Evolutionary conservation across 37 sponge, comb jelly and placozoan genomes (phyloP).

Genomic region (Chondrosia reniformis): DNA sequence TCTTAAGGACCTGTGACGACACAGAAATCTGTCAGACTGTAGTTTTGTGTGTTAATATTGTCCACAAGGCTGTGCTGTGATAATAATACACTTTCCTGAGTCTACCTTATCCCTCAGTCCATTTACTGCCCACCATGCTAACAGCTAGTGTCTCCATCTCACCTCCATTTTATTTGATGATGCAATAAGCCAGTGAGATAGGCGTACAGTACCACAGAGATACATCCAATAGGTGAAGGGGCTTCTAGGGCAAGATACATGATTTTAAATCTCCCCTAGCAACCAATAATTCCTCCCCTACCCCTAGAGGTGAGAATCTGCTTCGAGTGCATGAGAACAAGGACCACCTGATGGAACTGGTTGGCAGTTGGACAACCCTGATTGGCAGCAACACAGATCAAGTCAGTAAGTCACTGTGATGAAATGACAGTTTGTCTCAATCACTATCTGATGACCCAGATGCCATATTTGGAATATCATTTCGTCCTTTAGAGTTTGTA

Average conservation of each 20-base stretch:
- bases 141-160: too few relatives aligned
- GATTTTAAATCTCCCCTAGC: too few relatives aligned
- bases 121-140: too few relatives aligned
- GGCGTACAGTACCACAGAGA: too few relatives aligned
- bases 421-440: neutral
- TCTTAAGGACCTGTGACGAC: neutral
- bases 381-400: slow-evolving; percentile 67
- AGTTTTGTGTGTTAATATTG: neutral
- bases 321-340: slow-evolving; percentile 21
- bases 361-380: slow-evolving; percentile 81
- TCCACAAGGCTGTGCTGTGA: neutral
- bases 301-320: slow-evolving; percentile 48
- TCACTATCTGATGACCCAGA: neutral
- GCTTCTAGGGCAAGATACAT: too few relatives aligned
- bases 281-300: too few relatives aligned
- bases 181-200: too few relatives aligned
- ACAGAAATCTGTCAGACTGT: neutral
- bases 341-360: slow-evolving; percentile 50
- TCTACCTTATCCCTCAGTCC: too few relatives aligned
- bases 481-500: neutral
- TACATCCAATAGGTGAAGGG: too few relatives aligned
- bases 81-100: neutral
- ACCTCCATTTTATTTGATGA: too few relatives aligned
- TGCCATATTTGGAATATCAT: neutral
- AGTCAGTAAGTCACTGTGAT: slow-evolving; percentile 34